These are phyloP conservation scores for Lymantria monacha DNA, from an alignment of 2,888 invertebrate species.

Conservation along the genomic window DNA sequence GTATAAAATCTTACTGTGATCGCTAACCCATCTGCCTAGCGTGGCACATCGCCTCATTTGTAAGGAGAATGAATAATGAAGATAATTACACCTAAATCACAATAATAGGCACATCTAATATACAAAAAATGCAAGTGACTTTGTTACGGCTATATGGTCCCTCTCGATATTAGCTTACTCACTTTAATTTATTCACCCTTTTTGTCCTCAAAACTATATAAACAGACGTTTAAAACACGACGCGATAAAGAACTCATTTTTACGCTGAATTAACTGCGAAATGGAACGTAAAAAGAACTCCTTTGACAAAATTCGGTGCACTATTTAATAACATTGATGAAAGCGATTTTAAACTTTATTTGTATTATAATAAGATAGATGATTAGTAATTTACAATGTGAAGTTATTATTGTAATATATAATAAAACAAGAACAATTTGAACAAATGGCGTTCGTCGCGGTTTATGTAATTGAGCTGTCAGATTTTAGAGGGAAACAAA, in stretches of 20 bases:
- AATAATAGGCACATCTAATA: no score
- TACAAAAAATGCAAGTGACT: no score
- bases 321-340: constrained; percentile 6
- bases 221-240: constrained; percentile 69
- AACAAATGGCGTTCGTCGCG: constrained; percentile 73
- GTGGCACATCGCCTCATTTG: no score
- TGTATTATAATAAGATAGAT: background rate
- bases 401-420: constrained; percentile 25
- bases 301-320: constrained; percentile 35
- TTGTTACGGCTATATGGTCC: no score
- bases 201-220: constrained; percentile 56
- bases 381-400: constrained; percentile 1
- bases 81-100: no score
- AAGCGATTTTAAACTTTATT: constrained; percentile 34
- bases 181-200: constrained; percentile 74
- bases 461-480: constrained; percentile 71
- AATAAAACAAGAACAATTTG: constrained; percentile 68
- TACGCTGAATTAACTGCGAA: constrained; percentile 75
- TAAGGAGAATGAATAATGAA: no score
- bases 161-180: constrained; percentile 24
- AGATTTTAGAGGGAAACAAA: constrained; percentile 67
- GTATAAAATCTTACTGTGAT: no score
- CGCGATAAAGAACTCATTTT: constrained; percentile 79
- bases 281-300: constrained; percentile 68
- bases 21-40: no score